Conservation (phyloP, 2,113 vertebrate species). For the Oreochromis tanganicae region DNA sequence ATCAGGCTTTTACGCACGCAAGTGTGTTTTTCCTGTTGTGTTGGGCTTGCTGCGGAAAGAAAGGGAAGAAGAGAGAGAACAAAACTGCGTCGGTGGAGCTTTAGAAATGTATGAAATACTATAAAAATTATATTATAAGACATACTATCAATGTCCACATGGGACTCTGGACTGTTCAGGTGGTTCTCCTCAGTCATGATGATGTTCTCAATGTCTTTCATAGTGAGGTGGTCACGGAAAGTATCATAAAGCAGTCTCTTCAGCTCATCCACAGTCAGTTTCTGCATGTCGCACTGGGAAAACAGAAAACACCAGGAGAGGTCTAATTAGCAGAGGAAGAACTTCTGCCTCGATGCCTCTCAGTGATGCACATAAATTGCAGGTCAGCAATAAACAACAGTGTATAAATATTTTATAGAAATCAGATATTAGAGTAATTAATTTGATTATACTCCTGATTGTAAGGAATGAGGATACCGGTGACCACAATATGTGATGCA, state of each 20-base stretch:
- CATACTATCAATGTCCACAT: constrained; percentile 95
- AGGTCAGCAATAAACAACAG: background rate
- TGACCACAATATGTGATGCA: background rate
- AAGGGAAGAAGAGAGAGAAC: background rate
- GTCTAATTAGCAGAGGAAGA: background rate
- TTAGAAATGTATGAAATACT: background rate
- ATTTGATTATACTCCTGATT: background rate
- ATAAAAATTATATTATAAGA: background rate
- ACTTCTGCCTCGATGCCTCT: background rate
- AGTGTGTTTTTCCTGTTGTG: constrained; percentile 97
- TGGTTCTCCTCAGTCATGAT: constrained; percentile 98
- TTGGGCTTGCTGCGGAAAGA: constrained; percentile 80
- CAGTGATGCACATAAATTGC: background rate
- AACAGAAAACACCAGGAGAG: background rate
- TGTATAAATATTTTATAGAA: background rate
- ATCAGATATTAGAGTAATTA: background rate
- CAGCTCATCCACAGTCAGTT: constrained; percentile 94
- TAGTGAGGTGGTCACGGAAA: constrained; percentile 97
- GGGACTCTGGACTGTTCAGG: constrained; percentile 88
- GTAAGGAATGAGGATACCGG: background rate
- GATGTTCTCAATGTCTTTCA: constrained; percentile 99
- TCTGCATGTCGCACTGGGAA: constrained; percentile 95
- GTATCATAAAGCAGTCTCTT: constrained; percentile 95
- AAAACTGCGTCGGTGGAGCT: background rate
- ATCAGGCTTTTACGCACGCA: constrained; percentile 97